Percentiles rank a stretch among this genome's conserved stretches.
Conservation (phyloP, 2,888 invertebrate genomes). For the Oligia latruncula region DNA sequence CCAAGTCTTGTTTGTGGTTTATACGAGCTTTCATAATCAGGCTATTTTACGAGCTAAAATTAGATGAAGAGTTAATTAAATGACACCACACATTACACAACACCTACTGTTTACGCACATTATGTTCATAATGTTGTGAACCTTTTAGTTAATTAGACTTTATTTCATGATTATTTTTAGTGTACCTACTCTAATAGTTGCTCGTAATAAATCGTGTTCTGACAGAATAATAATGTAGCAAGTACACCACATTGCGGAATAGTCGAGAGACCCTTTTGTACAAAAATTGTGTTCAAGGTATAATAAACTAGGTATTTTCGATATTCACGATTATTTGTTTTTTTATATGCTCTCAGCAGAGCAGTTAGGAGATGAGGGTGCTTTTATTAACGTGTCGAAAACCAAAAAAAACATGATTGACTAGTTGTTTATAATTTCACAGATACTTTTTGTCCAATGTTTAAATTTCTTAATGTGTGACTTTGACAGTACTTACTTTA, state of each 20-base stretch:
- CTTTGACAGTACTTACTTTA: too few relatives aligned
- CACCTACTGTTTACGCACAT: neutral
- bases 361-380: too few relatives aligned
- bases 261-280: neutral
- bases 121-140: neutral
- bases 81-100: neutral
- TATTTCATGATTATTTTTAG: neutral
- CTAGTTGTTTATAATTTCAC: too few relatives aligned
- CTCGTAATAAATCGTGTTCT: constrained; percentile 42
- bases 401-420: too few relatives aligned
- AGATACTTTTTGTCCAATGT: too few relatives aligned
- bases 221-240: constrained; percentile 34
- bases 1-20: neutral
- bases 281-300: constrained; percentile 20
- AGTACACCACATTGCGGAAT: constrained; percentile 38
- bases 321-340: constrained; percentile 18
- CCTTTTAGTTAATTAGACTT: neutral
- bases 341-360: too few relatives aligned
- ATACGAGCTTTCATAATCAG: neutral
- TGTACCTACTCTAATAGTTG: neutral
- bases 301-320: neutral
- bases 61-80: neutral
- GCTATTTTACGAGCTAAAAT: constrained; percentile 2
- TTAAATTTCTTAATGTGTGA: too few relatives aligned
- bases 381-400: too few relatives aligned